Evolutionary conservation across 2,888 invertebrate species (phyloP).

Genomic region (Ormyrus rosae): DNA sequence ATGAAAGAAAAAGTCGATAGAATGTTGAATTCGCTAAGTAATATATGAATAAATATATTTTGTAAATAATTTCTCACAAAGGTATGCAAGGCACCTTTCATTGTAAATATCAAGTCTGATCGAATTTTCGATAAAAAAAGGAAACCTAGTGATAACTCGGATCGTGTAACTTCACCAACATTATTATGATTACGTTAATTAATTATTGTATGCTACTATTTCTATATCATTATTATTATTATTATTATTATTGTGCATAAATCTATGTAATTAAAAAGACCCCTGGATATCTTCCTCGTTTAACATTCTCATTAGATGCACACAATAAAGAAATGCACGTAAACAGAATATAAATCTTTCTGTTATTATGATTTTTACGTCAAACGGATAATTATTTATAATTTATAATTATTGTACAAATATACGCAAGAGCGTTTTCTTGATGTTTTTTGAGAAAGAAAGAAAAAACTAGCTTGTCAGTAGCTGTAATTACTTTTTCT

Average conservation of each 20-base stretch:
- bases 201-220: constrained; percentile 41
- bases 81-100: constrained; percentile 67
- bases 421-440: constrained; percentile 50
- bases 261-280: constrained; percentile 37
- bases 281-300: constrained; percentile 50
- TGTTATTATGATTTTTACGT: constrained; percentile 65
- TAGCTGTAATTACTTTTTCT: constrained; percentile 63
- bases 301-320: constrained; percentile 46
- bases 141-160: constrained; percentile 65
- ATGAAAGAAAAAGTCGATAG: constrained; percentile 60
- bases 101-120: constrained; percentile 72
- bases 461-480: constrained; percentile 48
- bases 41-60: constrained; percentile 75
- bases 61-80: constrained; percentile 75
- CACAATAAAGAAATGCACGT: constrained; percentile 31
- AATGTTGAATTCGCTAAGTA: constrained; percentile 74
- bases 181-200: constrained; percentile 51
- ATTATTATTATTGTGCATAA: constrained; percentile 41
- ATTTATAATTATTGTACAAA: constrained; percentile 68
- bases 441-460: constrained; percentile 42
- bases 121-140: constrained; percentile 70
- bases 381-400: constrained; percentile 63
- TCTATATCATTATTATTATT: constrained; percentile 43
- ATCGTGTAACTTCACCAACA: constrained; percentile 66
- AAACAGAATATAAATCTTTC: constrained; percentile 30